Percentiles rank a stretch among this genome's conserved stretches.
phyloP scores from a whole-genome alignment of 2,888 invertebrate species.

The Apodemia mormo region DNA sequence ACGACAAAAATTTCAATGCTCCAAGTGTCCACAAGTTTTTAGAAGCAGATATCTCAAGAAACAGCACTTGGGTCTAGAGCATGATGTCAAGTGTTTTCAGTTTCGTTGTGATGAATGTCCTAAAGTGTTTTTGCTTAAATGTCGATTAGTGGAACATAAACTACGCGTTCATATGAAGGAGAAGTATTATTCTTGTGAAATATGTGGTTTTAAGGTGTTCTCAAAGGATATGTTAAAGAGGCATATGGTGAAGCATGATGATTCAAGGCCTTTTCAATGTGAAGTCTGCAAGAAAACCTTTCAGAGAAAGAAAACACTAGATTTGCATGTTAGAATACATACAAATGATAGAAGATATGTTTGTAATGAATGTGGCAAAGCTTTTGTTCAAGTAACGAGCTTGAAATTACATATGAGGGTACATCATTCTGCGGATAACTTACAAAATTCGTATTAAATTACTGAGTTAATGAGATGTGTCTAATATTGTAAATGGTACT shows the following conservation, averaged over 20 bases:
- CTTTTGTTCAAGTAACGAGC: constrained; percentile 81
- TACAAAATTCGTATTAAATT: neutral
- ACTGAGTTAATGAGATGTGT: neutral
- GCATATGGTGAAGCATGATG: constrained; percentile 80
- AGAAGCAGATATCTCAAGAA: constrained; percentile 56
- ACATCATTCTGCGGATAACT: constrained; percentile 60
- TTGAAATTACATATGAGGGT: constrained; percentile 79
- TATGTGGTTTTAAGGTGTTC: constrained; percentile 65
- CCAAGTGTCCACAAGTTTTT: constrained; percentile 58
- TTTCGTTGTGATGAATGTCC: constrained; percentile 61
- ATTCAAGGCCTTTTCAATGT: constrained; percentile 79
- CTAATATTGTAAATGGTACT: no score
- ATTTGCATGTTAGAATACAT: constrained; percentile 78
- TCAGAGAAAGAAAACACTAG: constrained; percentile 79
- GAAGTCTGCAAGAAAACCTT: constrained; percentile 81
- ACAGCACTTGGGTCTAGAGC: constrained; percentile 58
- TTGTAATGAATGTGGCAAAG: constrained; percentile 77
- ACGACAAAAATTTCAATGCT: constrained; percentile 47
- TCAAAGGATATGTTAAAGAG: constrained; percentile 70
- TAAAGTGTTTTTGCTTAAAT: constrained; percentile 53
- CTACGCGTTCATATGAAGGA: constrained; percentile 61
- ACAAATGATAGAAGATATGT: constrained; percentile 78
- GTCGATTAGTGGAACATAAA: constrained; percentile 54
- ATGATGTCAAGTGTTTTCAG: constrained; percentile 57
- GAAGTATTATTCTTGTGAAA: constrained; percentile 54